These are phyloP conservation scores for Corythornis vintsioides DNA, from an alignment of 2,113 vertebrate species.

Conservation along the genomic window DNA sequence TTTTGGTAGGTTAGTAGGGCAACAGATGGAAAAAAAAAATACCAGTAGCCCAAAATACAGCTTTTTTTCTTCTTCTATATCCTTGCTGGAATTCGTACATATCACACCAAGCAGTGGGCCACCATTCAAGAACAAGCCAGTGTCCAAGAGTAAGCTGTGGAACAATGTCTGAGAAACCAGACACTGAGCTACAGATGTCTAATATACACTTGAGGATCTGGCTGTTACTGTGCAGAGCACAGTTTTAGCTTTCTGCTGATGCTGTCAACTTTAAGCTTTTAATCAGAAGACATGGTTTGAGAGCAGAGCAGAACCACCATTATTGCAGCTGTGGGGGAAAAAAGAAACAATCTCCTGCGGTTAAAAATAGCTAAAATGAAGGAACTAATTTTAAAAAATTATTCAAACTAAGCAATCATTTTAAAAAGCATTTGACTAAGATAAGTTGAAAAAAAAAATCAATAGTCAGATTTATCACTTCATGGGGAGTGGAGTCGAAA, in stretches of 20 bases:
- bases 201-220: background rate
- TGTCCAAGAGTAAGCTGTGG: background rate
- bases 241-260: background rate
- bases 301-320: background rate
- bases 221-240: background rate
- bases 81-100: background rate
- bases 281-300: background rate
- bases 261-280: background rate
- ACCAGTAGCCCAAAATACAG: background rate
- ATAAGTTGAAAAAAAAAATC: background rate
- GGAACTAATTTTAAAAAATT: background rate
- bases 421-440: background rate
- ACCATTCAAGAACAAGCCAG: background rate
- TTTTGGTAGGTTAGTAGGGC: background rate
- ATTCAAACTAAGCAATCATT: background rate
- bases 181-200: background rate
- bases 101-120: background rate
- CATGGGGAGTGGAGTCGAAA: background rate
- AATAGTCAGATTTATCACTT: background rate
- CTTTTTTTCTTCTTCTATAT: background rate
- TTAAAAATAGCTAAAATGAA: background rate
- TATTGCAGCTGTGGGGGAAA: background rate
- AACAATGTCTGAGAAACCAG: background rate
- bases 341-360: background rate
- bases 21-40: background rate